A percentile compares a stretch with the other conserved stretches of the same genome.
Conservation (phyloP, 2,888 invertebrate species). For the Camponotus fellah region DNA sequence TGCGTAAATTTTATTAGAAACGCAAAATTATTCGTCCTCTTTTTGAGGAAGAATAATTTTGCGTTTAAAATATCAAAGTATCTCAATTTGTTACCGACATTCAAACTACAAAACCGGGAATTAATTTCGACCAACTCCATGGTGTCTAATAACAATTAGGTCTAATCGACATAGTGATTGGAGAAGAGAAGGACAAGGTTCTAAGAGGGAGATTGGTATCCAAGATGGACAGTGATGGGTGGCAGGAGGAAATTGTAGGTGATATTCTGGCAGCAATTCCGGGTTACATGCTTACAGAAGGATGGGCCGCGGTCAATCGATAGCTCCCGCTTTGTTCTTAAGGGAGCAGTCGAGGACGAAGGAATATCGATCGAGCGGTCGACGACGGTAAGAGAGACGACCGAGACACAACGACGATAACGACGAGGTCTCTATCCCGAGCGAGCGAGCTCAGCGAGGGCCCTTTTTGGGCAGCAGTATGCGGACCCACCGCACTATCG, state of each 20-base stretch:
- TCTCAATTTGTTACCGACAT: neutral
- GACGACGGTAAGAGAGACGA: conserved; percentile 56
- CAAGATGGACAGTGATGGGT: conserved; percentile 23
- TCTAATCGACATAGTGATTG: conserved; percentile 31
- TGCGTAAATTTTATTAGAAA: neutral
- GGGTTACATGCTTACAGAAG: conserved; percentile 45
- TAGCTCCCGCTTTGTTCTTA: conserved; percentile 58
- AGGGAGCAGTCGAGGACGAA: conserved; percentile 47
- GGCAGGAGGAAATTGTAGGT: conserved; percentile 38
- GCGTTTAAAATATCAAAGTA: neutral
- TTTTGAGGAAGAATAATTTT: neutral
- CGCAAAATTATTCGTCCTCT: neutral
- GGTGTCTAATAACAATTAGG: neutral
- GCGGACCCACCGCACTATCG: conserved; percentile 65
- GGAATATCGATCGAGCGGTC: conserved; percentile 56
- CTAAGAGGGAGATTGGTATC: neutral
- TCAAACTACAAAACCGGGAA: neutral
- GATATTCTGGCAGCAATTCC: conserved; percentile 40
- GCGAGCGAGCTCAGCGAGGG: conserved; percentile 37
- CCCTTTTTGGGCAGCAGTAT: conserved; percentile 49
- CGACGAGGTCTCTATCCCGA: conserved; percentile 67
- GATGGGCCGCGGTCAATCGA: conserved; percentile 66
- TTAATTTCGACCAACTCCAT: neutral
- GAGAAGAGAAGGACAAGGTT: conserved; percentile 2
- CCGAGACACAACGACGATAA: conserved; percentile 28